These are phyloP conservation scores for Pogonocichla stellata DNA, from an alignment of 2,113 vertebrate species.

Conservation along the genomic window DNA sequence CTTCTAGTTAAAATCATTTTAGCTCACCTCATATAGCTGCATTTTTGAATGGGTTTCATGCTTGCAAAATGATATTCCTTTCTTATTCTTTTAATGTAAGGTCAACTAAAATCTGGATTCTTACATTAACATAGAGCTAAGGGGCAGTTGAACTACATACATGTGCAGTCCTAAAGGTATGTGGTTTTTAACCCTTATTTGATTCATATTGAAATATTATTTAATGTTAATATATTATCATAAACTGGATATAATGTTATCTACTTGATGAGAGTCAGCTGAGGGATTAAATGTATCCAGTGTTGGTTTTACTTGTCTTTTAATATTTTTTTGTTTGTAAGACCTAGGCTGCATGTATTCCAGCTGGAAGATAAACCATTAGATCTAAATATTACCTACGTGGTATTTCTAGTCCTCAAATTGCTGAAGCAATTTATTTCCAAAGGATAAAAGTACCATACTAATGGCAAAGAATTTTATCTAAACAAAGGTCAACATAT, in stretches of 20 bases:
- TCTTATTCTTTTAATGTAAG: background rate
- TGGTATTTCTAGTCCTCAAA: background rate
- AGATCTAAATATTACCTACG: background rate
- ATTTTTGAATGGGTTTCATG: background rate
- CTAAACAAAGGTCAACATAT: background rate
- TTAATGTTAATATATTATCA: background rate
- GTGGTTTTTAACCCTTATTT: background rate
- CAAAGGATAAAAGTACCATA: background rate
- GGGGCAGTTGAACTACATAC: background rate
- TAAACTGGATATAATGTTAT: background rate
- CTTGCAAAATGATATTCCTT: background rate
- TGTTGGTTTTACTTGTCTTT: background rate
- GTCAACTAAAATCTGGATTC: background rate
- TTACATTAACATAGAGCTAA: background rate
- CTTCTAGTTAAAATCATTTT: slow-evolving; percentile 35
- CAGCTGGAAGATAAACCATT: background rate
- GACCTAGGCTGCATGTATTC: background rate
- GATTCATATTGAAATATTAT: background rate
- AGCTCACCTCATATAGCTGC: background rate
- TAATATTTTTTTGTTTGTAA: background rate
- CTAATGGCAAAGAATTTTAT: background rate
- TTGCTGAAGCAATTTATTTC: background rate
- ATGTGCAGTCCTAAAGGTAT: background rate
- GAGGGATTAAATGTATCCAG: background rate
- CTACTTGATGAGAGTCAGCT: background rate